Base-by-base conservation (phyloP, 1,140 invertebrate genomes). In the Eubasilissa regina region DNA sequence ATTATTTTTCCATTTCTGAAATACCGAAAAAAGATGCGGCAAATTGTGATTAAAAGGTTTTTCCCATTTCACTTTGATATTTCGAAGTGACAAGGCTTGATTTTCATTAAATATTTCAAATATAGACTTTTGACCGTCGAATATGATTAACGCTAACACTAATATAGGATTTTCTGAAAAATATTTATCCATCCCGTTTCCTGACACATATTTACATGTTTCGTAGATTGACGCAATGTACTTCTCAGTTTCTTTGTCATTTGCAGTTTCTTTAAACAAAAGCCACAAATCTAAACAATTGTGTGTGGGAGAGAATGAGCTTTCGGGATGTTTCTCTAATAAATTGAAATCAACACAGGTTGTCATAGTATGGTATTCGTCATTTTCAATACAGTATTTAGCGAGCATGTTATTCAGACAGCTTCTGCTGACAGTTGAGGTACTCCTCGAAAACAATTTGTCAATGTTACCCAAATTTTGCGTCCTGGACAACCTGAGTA, bases 341-440 rank as follows among this genome's bases (percentile, higher is more conserved):
- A 87, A 85, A 60, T 87, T 84, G 51, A 87, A 87, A 84, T 87
- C 87, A 79, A 87, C 84, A 83, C 89, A 90, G 81, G 86, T 83
- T 75, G 87, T 90, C 60, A 92, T 83, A 10, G 89, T 86, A 75
- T 86, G 86, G 82, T 88, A 89, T 17, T 90, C 83, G 83, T 90
- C 87, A 83, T 91, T 86, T 83, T 89, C 88, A 4, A 91, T 84
- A 85, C 87, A 90, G 88, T 88, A 89, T 83, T 89, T 88, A 77
- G 89, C 87, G 10, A 91, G 75, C 83, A 90, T 89, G 78, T 89
- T 83, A 56, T 90, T 87, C 84, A 93, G 92, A 60, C 89, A 84
- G 48, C 86, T 84, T 80, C 87, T 88, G 79, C 86, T 87, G 75
- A 93, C 86, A 80, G 89, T 91, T n/a, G 90, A 89, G 48, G 85